Evolutionary conservation across 2,888 invertebrate species (phyloP).

Genomic region (Conomelus anceps): DNA sequence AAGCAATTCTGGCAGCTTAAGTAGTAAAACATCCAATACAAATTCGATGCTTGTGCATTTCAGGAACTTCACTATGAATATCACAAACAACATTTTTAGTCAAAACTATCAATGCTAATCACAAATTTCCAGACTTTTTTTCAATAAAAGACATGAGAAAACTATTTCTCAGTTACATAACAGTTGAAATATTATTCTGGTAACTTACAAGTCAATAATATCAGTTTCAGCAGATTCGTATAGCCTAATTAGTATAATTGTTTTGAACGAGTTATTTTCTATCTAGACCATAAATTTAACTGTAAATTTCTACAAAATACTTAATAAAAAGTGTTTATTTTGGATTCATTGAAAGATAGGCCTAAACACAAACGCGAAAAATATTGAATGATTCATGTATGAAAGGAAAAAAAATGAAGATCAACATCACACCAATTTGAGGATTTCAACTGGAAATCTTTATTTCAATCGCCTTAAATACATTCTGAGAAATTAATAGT

Average conservation of each 20-base stretch:
- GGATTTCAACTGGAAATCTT: neutral
- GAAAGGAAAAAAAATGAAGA: too few relatives aligned
- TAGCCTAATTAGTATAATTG: neutral
- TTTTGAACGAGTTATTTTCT: neutral
- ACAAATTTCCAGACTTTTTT: neutral
- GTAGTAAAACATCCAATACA: neutral
- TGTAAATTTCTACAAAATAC: neutral
- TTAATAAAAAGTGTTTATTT: too few relatives aligned
- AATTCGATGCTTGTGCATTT: neutral
- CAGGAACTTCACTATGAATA: neutral
- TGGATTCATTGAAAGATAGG: too few relatives aligned
- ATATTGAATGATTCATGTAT: too few relatives aligned
- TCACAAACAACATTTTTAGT: neutral
- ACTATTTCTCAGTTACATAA: neutral
- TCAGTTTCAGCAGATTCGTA: neutral
- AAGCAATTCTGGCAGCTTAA: neutral
- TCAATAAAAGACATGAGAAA: neutral
- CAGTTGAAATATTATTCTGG: neutral
- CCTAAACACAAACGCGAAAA: too few relatives aligned
- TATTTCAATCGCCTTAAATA: neutral
- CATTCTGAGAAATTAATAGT: too few relatives aligned
- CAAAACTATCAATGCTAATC: neutral
- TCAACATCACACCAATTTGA: too few relatives aligned
- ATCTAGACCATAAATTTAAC: neutral
- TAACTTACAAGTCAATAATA: neutral